Evolutionary conservation across 2,888 invertebrate genomes (phyloP).

Genomic region (Schrankia costaestrigalis): DNA sequence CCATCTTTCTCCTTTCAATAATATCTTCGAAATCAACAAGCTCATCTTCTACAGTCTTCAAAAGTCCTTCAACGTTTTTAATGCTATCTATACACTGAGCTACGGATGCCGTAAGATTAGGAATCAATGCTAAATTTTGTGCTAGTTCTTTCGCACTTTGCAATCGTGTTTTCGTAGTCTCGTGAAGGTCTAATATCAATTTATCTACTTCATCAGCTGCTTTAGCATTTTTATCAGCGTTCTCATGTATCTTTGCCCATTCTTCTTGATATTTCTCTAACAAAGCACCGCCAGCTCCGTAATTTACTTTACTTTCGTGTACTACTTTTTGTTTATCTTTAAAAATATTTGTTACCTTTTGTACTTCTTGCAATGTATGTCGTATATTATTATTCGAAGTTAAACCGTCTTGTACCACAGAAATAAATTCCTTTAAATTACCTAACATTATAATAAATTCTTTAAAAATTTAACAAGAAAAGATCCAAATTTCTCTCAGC

Average conservation of each 20-base stretch:
- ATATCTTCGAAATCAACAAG: conserved; percentile 84
- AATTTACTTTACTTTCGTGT: conserved; percentile 63
- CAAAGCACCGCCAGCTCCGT: conserved; percentile 84
- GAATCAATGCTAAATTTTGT: conserved; percentile 58
- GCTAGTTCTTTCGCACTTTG: conserved; percentile 61
- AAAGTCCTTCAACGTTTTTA: conserved; percentile 76
- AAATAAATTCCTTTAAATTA: conserved; percentile 72
- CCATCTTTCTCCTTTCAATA: conserved; percentile 85
- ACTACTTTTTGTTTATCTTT: conserved; percentile 61
- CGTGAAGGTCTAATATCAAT: conserved; percentile 59
- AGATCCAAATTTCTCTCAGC: conserved; percentile 5
- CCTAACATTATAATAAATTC: conserved; percentile 58
- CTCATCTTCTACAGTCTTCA: conserved; percentile 83
- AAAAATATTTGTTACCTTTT: conserved; percentile 67
- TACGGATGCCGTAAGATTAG: conserved; percentile 63
- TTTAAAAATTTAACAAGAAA: conserved; percentile 13
- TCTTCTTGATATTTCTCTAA: conserved; percentile 85
- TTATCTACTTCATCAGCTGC: conserved; percentile 78
- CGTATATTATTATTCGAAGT: conserved; percentile 63
- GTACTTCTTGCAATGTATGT: conserved; percentile 70
- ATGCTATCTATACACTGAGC: conserved; percentile 76
- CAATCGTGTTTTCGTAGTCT: conserved; percentile 49
- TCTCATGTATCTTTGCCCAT: conserved; percentile 85
- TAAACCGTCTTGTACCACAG: conserved; percentile 72
- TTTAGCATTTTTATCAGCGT: conserved; percentile 85